These are phyloP conservation scores for Heterohyrax brucei DNA, from an alignment of 2,797 vertebrate genomes.

Conservation along the genomic window DNA sequence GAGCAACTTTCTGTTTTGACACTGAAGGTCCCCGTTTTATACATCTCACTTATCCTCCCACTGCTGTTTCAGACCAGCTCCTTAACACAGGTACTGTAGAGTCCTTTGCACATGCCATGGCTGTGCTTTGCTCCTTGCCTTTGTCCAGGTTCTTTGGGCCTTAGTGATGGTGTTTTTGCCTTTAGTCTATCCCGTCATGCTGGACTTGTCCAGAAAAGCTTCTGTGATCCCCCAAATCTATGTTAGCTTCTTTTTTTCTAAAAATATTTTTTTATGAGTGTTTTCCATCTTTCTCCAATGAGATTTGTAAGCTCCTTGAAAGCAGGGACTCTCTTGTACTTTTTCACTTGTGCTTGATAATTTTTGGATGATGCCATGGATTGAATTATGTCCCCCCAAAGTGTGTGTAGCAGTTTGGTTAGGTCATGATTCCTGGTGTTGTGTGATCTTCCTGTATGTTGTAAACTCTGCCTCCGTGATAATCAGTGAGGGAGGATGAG, in stretches of 20 bases:
- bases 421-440: too few relatives aligned
- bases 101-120: neutral
- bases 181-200: constrained; percentile 15
- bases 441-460: too few relatives aligned
- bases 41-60: neutral
- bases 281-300: constrained; percentile 54
- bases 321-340: neutral
- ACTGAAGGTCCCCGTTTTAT: neutral
- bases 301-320: constrained; percentile 55
- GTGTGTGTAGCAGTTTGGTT: too few relatives aligned
- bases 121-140: constrained; percentile 46
- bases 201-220: constrained; percentile 45
- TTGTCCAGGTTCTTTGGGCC: constrained; percentile 33
- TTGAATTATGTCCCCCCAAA: too few relatives aligned
- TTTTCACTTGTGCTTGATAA: constrained; percentile 25
- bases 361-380: neutral
- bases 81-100: neutral
- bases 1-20: neutral
- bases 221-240: neutral
- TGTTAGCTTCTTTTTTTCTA: constrained; percentile 55
- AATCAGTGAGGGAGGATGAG: too few relatives aligned
- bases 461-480: too few relatives aligned
- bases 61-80: neutral
- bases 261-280: constrained; percentile 36
- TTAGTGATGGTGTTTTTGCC: neutral